Percentiles rank a stretch among this genome's conserved stretches.
Evolutionary conservation across 2,797 vertebrate genomes (phyloP).

Genomic region (Monodelphis domestica): DNA sequence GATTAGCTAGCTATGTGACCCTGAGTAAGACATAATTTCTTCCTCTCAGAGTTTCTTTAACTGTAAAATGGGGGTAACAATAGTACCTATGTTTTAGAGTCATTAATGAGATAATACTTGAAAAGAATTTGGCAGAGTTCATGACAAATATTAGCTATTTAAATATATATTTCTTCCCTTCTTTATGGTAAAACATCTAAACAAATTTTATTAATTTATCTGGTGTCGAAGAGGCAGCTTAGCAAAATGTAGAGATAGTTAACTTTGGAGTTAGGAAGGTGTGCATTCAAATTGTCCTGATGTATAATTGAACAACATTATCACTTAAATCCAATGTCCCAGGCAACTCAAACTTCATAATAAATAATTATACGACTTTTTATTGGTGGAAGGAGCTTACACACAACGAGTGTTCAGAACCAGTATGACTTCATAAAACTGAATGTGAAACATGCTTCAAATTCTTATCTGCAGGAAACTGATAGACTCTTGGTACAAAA

Average conservation of each 20-base stretch:
- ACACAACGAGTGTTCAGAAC: neutral
- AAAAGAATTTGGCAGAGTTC: neutral
- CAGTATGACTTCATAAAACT: neutral
- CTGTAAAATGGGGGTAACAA: neutral
- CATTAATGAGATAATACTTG: neutral
- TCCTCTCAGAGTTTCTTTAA: neutral
- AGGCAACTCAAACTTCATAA: neutral
- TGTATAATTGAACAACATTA: neutral
- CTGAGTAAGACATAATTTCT: too few relatives aligned
- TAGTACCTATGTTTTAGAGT: neutral
- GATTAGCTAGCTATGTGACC: neutral
- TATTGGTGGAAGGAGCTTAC: neutral
- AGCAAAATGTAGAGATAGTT: neutral
- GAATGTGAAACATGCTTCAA: neutral
- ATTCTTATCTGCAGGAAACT: neutral
- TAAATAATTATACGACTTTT: neutral
- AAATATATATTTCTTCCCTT: neutral
- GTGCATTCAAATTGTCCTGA: neutral
- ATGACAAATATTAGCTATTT: neutral
- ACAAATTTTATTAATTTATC: neutral
- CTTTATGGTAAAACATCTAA: neutral
- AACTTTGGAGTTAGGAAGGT: neutral
- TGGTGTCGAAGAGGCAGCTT: neutral
- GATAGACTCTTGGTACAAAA: neutral
- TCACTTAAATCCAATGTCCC: neutral